Percentiles rank a stretch among this genome's conserved stretches.
Evolutionary conservation across 2,888 invertebrate genomes (phyloP).

Genomic region (Scaeva pyrastri): DNA sequence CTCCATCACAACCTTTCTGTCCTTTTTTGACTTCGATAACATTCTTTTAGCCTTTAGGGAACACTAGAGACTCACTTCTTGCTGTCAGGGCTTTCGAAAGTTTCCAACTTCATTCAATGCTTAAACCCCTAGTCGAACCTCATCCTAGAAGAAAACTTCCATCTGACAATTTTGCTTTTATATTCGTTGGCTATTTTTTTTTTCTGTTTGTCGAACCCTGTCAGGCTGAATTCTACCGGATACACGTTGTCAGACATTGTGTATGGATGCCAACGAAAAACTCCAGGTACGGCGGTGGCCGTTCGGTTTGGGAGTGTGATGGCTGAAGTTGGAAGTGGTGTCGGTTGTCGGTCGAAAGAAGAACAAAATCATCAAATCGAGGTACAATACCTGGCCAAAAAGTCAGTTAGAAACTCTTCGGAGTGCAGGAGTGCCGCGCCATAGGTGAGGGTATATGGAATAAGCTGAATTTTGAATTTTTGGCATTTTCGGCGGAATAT

Average conservation of each 20-base stretch:
- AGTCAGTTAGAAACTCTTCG: not conserved
- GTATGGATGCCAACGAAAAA: slow-evolving; percentile 61
- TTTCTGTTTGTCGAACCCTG: slow-evolving; percentile 67
- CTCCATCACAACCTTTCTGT: too few relatives aligned
- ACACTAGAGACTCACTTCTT: slow-evolving; percentile 51
- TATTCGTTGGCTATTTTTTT: slow-evolving; percentile 10
- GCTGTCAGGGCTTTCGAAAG: slow-evolving; percentile 64
- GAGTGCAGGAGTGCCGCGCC: too few relatives aligned
- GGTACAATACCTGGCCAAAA: slow-evolving; percentile 31
- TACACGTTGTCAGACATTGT: slow-evolving; percentile 73
- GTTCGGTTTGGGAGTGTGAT: not conserved
- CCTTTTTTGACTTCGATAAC: not conserved
- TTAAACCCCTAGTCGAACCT: not conserved
- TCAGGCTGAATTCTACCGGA: slow-evolving; percentile 71
- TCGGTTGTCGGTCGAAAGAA: slow-evolving; percentile 26
- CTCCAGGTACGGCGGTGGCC: slow-evolving; percentile 47
- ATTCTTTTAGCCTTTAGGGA: slow-evolving; percentile 15
- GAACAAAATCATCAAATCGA: slow-evolving; percentile 64
- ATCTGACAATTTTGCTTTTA: slow-evolving; percentile 53
- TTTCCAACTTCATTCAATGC: slow-evolving; percentile 23
- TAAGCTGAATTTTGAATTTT: slow-evolving; percentile 64
- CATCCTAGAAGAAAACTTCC: not conserved
- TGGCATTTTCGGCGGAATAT: slow-evolving; percentile 67
- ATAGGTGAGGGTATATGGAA: not conserved
- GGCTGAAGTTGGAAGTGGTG: slow-evolving; percentile 14